Base-by-base conservation (phyloP, 1,140 invertebrate species). In the Sesamia nonagrioides region DNA sequence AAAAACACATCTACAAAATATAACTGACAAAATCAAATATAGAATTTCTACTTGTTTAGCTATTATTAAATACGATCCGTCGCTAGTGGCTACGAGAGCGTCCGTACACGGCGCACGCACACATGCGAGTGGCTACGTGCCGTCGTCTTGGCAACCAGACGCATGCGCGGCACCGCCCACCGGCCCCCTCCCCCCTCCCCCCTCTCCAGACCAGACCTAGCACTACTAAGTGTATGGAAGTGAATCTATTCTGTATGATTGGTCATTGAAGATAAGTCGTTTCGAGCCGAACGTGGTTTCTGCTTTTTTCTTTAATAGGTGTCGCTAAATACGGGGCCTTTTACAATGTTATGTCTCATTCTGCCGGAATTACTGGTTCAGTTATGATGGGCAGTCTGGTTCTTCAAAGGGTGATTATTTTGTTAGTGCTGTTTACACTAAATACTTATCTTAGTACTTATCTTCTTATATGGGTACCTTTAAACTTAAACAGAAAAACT, bases 131-230 rank as follows among this genome's bases (percentile, higher is more conserved):
- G 79, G 17, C 40, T 93, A 94, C 93, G 93, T 94, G 93, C 92
- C 91, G 93, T 94, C 88, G 91, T 88, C 93, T 88, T 90, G 91
- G 89, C 90, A 94, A 94, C 93, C 88, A 77, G 73, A 87, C 93
- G 93, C 93, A 92, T 90, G 93, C 93, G 93, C 91, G 93, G 91
- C 86, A 79, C 89, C 91, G 90, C 91, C 92, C 83, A 90, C 87
- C 84, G 68, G 76, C 84, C 82, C 82, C 78, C 83, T 78, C 84
- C 82, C 82, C 79, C 83, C 79, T 48, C 74, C 81, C 58, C 52
- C 82, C 81, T 50, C 77, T 80, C 54, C 40, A 66, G 58, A 33
- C 80, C 78, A 78, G 72, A 79, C 84, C 75, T 81, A 79, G 66
- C 66, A 63, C 73, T 35, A 54, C 74, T 77, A 77, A 72, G 82